These are phyloP conservation scores for Zelleria hepariella DNA, from an alignment of 2,888 invertebrate genomes.

Conservation along the genomic window DNA sequence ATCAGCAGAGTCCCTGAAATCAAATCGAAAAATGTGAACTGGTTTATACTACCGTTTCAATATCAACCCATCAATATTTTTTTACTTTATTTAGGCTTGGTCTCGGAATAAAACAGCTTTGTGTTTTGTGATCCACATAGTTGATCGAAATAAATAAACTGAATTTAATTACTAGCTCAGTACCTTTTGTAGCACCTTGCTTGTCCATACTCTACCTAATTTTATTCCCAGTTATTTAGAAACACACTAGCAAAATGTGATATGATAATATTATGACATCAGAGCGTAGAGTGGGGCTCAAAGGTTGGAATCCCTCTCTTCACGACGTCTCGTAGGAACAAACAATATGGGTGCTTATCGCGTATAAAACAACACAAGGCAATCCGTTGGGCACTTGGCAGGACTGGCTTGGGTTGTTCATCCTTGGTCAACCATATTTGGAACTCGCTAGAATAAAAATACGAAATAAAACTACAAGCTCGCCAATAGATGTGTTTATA, in stretches of 20 bases:
- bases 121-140: too few relatives aligned
- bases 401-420: not conserved
- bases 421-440: not conserved
- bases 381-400: not conserved
- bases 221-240: not conserved
- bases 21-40: too few relatives aligned
- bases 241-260: not conserved
- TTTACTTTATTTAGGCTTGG: too few relatives aligned
- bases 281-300: not conserved
- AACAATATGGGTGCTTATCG: constrained; percentile 32
- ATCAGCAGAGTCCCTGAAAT: too few relatives aligned
- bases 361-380: constrained; percentile 41
- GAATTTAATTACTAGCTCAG: too few relatives aligned
- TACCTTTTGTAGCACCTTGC: too few relatives aligned
- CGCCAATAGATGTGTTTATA: too few relatives aligned
- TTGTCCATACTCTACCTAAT: too few relatives aligned
- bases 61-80: too few relatives aligned
- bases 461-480: not conserved
- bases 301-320: constrained; percentile 6
- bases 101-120: too few relatives aligned
- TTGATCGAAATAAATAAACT: too few relatives aligned
- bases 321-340: constrained; percentile 32
- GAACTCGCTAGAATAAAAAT: not conserved
- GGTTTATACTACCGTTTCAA: too few relatives aligned
- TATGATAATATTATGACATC: not conserved